Conservation (phyloP, 2,888 invertebrate species). For the Miltochrista miniata region DNA sequence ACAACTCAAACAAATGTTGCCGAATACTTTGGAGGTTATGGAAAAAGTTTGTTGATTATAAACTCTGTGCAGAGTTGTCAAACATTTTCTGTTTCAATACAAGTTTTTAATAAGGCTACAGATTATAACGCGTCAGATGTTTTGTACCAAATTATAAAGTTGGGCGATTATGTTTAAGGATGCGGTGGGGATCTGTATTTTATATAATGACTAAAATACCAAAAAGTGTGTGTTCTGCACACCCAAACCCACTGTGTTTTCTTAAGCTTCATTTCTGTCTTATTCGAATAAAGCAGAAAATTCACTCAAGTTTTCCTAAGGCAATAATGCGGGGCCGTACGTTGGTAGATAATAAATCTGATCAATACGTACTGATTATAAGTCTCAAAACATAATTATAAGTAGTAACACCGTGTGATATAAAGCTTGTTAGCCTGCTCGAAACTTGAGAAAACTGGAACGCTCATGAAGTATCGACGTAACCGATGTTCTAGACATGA, state of each 20-base stretch:
- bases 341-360: slow-evolving; percentile 16
- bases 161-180: no score
- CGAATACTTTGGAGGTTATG: slow-evolving; percentile 46
- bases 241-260: no score
- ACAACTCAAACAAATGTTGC: slow-evolving; percentile 51
- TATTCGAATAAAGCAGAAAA: no score
- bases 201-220: no score
- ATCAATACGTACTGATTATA: no score
- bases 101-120: slow-evolving; percentile 14
- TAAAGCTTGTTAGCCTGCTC: slow-evolving; percentile 31
- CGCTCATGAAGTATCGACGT: slow-evolving; percentile 17
- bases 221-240: no score
- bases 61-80: slow-evolving; percentile 32
- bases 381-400: no score
- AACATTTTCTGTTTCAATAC: slow-evolving; percentile 28
- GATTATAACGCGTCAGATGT: slow-evolving; percentile 4
- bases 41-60: slow-evolving; percentile 54
- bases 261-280: no score
- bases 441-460: slow-evolving; percentile 28
- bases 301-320: no score
- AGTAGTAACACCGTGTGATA: slow-evolving; percentile 16
- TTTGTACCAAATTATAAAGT: not conserved
- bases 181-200: no score
- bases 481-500: slow-evolving; percentile 16
- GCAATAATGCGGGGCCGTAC: no score